phyloP scores from a whole-genome alignment of 2,888 invertebrate species.

The Caenorhabditis sp. region DNA sequence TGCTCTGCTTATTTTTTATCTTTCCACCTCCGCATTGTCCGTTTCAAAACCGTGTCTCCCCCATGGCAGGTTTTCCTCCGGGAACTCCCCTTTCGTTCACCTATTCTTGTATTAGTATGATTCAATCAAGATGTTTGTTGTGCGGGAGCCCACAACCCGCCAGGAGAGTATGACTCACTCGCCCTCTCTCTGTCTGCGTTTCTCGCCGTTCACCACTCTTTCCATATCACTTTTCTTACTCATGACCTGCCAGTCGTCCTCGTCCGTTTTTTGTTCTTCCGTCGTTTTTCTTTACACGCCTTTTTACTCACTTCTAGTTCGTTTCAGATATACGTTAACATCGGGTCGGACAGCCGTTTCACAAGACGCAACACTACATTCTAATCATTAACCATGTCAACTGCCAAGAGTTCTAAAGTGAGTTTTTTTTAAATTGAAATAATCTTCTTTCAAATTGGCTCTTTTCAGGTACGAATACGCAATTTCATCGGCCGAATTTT shows the following conservation, averaged over 20 bases:
- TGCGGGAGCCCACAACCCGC: conserved; percentile 42
- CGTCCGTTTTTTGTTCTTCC: conserved; percentile 30
- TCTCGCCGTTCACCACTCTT: conserved; percentile 13
- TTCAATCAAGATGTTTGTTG: conserved; percentile 55
- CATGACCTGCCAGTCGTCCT: conserved; percentile 24
- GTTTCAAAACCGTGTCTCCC: conserved; percentile 10
- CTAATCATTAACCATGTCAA: conserved; percentile 53
- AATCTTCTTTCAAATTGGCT: neutral
- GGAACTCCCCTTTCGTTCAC: conserved; percentile 11
- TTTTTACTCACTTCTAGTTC: neutral
- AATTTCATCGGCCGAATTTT: conserved; percentile 67
- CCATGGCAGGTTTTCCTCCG: conserved; percentile 22
- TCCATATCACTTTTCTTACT: conserved; percentile 51
- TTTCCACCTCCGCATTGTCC: neutral
- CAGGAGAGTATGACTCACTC: conserved; percentile 43
- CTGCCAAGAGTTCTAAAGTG: conserved; percentile 55
- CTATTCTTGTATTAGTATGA: conserved; percentile 52
- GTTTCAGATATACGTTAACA: conserved; percentile 39
- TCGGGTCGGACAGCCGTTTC: conserved; percentile 31
- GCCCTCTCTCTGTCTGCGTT: conserved; percentile 27
- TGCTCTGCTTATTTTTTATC: neutral
- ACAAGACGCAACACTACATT: conserved; percentile 8
- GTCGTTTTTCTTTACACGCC: conserved; percentile 18
- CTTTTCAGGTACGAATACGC: conserved; percentile 67
- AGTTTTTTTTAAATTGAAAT: neutral